A percentile compares a stretch with the other conserved stretches of the same genome.
Conservation (phyloP, 2,113 vertebrate genomes). For the Paramormyrops kingsleyae region DNA sequence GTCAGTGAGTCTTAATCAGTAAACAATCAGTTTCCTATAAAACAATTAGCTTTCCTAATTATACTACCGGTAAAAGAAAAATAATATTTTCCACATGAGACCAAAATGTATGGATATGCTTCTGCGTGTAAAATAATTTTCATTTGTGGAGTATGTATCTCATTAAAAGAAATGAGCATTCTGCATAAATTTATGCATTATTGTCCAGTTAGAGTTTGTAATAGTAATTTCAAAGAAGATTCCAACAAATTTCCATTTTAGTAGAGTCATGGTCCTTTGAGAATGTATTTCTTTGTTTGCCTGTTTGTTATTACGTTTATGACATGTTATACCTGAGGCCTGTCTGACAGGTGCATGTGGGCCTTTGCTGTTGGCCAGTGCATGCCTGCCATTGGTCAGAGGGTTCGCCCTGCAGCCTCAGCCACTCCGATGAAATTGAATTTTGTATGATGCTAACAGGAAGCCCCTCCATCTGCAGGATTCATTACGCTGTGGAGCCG, state of each 20-base stretch:
- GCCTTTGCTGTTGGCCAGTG: conserved; percentile 67
- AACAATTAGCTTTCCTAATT: background rate
- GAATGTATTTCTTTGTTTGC: conserved; percentile 25
- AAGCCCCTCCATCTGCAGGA: conserved; percentile 50
- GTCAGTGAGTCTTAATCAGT: background rate
- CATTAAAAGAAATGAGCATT: background rate
- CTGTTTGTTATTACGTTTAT: conserved; percentile 19
- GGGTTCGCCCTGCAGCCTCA: conserved; percentile 57
- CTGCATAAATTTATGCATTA: conserved; percentile 30
- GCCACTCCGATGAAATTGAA: conserved; percentile 70
- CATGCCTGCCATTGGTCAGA: conserved; percentile 61
- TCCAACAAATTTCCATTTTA: background rate
- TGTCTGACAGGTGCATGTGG: conserved; percentile 32
- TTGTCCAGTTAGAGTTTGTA: conserved; percentile 24
- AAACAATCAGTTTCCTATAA: background rate
- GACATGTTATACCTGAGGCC: conserved; percentile 24
- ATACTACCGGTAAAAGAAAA: background rate
- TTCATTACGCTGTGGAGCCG: conserved; percentile 39
- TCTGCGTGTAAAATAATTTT: background rate
- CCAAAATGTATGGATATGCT: conserved; percentile 9
- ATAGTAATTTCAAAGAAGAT: conserved; percentile 18
- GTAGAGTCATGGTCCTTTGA: background rate
- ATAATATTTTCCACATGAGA: conserved; percentile 5
- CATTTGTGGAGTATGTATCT: conserved; percentile 10
- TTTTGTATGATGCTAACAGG: conserved; percentile 67